Evolutionary conservation across 2,113 vertebrate species (phyloP).

Genomic region (Ptilonorhynchus violaceus): DNA sequence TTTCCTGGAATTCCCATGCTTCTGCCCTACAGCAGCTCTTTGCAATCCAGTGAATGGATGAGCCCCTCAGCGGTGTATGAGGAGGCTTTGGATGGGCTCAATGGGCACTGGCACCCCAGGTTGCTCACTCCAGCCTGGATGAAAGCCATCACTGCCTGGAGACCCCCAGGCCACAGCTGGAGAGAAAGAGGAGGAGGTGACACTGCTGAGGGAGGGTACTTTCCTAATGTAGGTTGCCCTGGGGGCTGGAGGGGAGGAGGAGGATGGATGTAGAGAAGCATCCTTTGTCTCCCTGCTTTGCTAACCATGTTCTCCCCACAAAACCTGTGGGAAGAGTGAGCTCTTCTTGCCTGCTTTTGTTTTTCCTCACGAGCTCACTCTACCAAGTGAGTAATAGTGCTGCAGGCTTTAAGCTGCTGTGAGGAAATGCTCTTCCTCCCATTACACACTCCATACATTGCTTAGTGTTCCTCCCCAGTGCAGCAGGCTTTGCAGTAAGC

Average conservation of each 20-base stretch:
- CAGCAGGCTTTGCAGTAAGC: neutral
- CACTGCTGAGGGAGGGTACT: neutral
- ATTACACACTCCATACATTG: neutral
- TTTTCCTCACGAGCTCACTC: neutral
- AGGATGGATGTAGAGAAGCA: neutral
- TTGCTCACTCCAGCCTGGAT: neutral
- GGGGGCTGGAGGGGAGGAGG: neutral
- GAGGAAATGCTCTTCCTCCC: neutral
- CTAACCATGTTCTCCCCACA: neutral
- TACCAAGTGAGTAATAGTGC: rapidly evolving
- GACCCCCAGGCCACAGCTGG: neutral
- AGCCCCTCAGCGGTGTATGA: rapidly evolving
- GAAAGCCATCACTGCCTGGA: neutral
- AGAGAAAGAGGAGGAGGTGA: neutral
- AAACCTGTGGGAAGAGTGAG: neutral
- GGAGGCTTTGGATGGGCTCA: neutral
- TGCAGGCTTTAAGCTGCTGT: neutral
- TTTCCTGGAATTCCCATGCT: neutral
- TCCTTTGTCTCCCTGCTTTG: neutral
- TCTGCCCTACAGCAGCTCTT: neutral
- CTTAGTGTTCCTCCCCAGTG: neutral
- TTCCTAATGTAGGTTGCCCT: neutral
- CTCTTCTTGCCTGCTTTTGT: neutral
- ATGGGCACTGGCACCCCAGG: neutral
- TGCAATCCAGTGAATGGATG: neutral